A percentile compares a stretch with the other conserved stretches of the same genome.
These are phyloP conservation scores for Arge pagana DNA, from an alignment of 2,888 invertebrate genomes.

Conservation along the genomic window DNA sequence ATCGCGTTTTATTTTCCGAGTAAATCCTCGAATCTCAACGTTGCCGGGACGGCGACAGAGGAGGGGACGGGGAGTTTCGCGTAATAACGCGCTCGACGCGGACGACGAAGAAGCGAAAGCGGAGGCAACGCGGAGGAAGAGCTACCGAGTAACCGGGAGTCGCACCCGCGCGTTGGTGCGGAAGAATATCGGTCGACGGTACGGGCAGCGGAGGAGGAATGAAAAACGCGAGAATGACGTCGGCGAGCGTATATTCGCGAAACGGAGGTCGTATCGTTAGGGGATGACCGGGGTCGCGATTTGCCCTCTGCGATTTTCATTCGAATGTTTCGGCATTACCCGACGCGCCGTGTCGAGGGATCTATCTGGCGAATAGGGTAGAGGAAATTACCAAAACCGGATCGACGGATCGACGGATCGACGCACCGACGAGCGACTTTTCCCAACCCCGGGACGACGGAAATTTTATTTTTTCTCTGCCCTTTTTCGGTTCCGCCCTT, in stretches of 20 bases:
- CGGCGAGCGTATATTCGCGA: constrained; percentile 9
- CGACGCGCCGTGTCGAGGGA: too few relatives aligned
- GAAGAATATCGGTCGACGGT: not conserved
- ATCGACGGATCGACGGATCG: too few relatives aligned
- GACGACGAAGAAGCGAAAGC: not conserved
- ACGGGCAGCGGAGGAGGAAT: constrained; percentile 1
- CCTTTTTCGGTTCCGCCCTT: too few relatives aligned
- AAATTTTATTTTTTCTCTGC: too few relatives aligned
- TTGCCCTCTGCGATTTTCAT: constrained; percentile 19
- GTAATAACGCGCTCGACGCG: constrained; percentile 4
- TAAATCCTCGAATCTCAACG: constrained; percentile 47
- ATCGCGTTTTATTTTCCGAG: constrained; percentile 45
- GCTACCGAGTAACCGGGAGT: too few relatives aligned
- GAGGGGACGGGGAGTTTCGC: constrained; percentile 16
- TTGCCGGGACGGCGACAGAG: constrained; percentile 14
- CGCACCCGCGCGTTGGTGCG: not conserved
- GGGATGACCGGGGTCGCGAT: constrained; percentile 15
- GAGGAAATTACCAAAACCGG: too few relatives aligned
- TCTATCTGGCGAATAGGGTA: too few relatives aligned
- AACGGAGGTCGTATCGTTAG: constrained; percentile 19
- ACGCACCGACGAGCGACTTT: too few relatives aligned
- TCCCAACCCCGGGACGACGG: too few relatives aligned
- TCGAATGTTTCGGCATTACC: constrained; percentile 8
- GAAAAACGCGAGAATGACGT: constrained; percentile 17
- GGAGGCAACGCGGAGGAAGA: not conserved